Evolutionary conservation across 64 coral and sea anemone genomes (phyloP), one percentile per base, ranked within the genome.

Genomic region (Montipora capricornis): DNA sequence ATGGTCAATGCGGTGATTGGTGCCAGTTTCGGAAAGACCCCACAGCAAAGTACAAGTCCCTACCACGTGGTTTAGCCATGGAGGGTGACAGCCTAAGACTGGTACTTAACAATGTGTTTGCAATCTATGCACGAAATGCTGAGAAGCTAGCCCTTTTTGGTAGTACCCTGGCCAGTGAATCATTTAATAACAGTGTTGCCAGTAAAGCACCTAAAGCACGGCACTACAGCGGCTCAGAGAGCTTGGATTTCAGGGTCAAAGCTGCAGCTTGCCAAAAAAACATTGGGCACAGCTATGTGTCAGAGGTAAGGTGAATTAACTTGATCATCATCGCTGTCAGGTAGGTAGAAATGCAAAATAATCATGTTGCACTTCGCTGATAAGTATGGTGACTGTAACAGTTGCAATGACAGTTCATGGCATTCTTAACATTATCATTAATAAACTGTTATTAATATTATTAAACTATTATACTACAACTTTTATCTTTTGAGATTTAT

Each of bases 111-210:
- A 75, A 29, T 2, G 47, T 78, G 49, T 79, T 89, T 49, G 10
- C 16, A 45, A 71, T 64, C 49, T 89, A 44, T 46, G 53, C 71
- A 76, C 68, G 37, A 55, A 89, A 77, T 62, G 74, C 75, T 78
- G 75, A 44, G 73, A 89, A 89, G 74, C 87, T 89, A 51, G 75
- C 87, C 58, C 87, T 75, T 78, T 76, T 17, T 6, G 87, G 73
- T n/a, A 77, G 29, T 47, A 77, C 74, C 3, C 74, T 75, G 37
- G 57, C 58, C 8, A 88, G 75, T 88, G 85, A 88, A 74, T 88
- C 62, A 68, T 88, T 88, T 6, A 88, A 88, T 51, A 88, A 69
- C 68, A 88, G 19, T 26, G 68, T 88, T 19, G 85, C 58, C 2
- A 49, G 58, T 68, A 88, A 88, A 88, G 68, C 61, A 24, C 85